Percentiles rank a stretch among this genome's conserved stretches.
phyloP scores from a whole-genome alignment of 1,140 invertebrate genomes.

The Melipona quadrifasciata region DNA sequence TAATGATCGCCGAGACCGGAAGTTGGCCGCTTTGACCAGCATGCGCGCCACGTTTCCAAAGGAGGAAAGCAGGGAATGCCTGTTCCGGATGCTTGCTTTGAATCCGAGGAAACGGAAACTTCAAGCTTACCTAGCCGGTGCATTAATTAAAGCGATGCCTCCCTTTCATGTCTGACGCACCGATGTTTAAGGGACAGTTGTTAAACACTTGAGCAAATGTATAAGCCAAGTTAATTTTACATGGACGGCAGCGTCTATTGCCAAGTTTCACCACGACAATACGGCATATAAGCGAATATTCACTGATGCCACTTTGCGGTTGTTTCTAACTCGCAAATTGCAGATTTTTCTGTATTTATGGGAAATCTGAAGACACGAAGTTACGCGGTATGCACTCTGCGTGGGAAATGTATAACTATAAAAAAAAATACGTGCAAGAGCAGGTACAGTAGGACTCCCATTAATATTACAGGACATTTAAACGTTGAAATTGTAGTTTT shows the following conservation, averaged over 20 bases:
- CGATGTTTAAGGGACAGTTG: neutral
- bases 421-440: too few species aligned
- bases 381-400: too few species aligned
- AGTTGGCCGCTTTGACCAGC: neutral
- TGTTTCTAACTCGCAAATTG: too few species aligned
- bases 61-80: neutral
- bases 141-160: constrained; percentile 4
- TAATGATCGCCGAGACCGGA: neutral
- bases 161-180: neutral
- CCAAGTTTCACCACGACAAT: too few species aligned
- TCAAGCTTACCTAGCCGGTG: neutral
- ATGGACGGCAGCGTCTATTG: too few species aligned
- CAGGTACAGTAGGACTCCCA: too few species aligned
- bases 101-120: neutral
- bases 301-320: too few species aligned
- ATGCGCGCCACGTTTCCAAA: neutral
- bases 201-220: neutral
- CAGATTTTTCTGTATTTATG: too few species aligned
- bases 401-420: too few species aligned
- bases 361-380: too few species aligned
- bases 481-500: too few species aligned
- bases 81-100: neutral
- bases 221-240: neutral
- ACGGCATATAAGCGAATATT: neutral
- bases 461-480: too few species aligned